Base-by-base conservation (phyloP, 1,140 invertebrate species). In the Lycorma delicatula region DNA sequence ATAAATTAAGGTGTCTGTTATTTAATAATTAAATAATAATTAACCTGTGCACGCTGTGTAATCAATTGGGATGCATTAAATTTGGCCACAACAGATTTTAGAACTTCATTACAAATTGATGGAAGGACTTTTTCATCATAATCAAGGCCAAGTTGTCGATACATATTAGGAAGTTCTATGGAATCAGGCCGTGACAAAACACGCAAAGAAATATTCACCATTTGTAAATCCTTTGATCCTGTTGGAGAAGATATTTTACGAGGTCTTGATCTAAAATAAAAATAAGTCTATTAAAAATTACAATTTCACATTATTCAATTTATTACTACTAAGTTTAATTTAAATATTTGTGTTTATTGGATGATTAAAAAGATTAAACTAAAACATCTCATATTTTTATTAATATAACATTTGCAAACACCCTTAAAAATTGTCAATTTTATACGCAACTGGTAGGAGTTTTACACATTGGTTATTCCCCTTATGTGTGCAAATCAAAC, bases 61-160 rank as follows among this genome's bases (percentile, higher is more conserved):
- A 99, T 99, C 22, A 99, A 75, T 71, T 99, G 97, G 1, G 95
- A 97, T 7, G 97, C 97, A 79, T 99, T 99, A 70, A 99, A 99
- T 75, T 99, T 99, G 3, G 97, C 97, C 18, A 99, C 97, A 23
- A 99, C 97, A 57, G 93, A 94, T 75, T 99, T 99, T 13, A 99
- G 76, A 36, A 98, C 97, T 79, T 99, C 97, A 77, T 99, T 99
- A 72, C 93, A 96, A 74, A 99, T 98, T 5, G 95, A 98, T 29
- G 97, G 97, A 60, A 99, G 75, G 16, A 91, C 89, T 78, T 91
- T 92, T 71, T 92, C 89, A 72, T 92, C 89, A 68, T 91, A 93
- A 73, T 92, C 89, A 23, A 87, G 76, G 51, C 89, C 89, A 31
- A 93, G 74, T 69, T 94, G 89, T 68, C 91, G 81, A 71, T 99